phyloP scores from a whole-genome alignment of 1,140 invertebrate species.

The Manduca sexta region DNA sequence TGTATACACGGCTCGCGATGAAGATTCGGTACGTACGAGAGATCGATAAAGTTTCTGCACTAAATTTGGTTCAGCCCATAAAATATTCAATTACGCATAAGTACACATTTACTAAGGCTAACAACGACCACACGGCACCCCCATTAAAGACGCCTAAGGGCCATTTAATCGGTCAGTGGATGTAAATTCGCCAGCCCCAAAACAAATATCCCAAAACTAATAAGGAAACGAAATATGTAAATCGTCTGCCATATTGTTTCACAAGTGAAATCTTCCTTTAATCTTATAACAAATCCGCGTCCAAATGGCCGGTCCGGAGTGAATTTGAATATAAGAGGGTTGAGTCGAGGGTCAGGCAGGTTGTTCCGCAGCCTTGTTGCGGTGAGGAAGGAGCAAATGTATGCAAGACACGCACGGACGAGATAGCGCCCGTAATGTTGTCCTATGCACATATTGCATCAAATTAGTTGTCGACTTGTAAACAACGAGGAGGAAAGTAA shows the following conservation, averaged over 20 bases:
- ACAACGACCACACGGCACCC: conserved; percentile 70
- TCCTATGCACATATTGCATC: conserved; percentile 74
- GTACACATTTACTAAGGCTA: conserved; percentile 69
- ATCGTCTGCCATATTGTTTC: conserved; percentile 72
- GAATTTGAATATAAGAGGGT: conserved; percentile 73
- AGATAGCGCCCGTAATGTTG: conserved; percentile 67
- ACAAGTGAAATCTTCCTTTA: conserved; percentile 75
- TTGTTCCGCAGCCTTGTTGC: conserved; percentile 29
- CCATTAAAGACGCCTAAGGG: conserved; percentile 73
- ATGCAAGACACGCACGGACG: conserved; percentile 65
- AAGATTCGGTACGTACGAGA: conserved; percentile 18
- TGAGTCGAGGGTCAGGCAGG: conserved; percentile 48
- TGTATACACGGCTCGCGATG: not conserved
- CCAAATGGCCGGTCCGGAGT: conserved; percentile 67
- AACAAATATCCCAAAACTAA: conserved; percentile 73
- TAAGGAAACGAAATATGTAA: conserved; percentile 74
- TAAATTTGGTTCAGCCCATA: conserved; percentile 62
- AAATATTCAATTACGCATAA: conserved; percentile 73
- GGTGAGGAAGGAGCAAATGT: conserved; percentile 55
- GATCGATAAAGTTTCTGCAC: conserved; percentile 58
- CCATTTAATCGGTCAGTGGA: conserved; percentile 73
- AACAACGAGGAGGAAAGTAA: conserved; percentile 66
- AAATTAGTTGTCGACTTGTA: conserved; percentile 74
- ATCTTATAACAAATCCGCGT: conserved; percentile 75
- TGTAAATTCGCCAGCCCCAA: conserved; percentile 69